Conservation (phyloP, 2,113 vertebrate genomes). For the Conger conger region DNA sequence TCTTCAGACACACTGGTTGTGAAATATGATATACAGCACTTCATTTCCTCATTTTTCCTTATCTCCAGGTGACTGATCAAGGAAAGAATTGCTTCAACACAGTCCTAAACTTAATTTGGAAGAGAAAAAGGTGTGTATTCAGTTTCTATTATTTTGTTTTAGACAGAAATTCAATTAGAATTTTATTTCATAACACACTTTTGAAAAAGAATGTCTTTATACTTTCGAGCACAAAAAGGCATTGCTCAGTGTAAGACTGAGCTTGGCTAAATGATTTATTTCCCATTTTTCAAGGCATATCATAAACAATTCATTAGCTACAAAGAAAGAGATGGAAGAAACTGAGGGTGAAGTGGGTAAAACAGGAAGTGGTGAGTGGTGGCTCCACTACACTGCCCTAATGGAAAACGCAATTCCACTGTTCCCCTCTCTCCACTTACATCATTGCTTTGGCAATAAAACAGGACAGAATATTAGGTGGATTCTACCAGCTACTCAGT, state of each 20-base stretch:
- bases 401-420: not conserved
- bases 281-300: conserved; percentile 5
- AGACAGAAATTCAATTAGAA: not conserved
- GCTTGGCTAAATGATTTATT: conserved; percentile 7
- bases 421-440: not conserved
- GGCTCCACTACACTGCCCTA: not conserved
- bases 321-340: not conserved
- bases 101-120: not conserved
- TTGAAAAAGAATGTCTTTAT: not conserved
- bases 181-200: not conserved
- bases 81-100: not conserved
- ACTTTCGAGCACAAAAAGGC: not conserved
- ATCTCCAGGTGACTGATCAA: not conserved
- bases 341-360: not conserved
- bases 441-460: not conserved
- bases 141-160: not conserved
- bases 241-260: not conserved
- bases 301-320: conserved; percentile 7
- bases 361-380: conserved; percentile 19
- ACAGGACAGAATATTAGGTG: not conserved
- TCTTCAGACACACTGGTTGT: not conserved
- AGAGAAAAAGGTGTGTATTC: not conserved
- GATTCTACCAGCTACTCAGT: not conserved
- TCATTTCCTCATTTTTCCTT: not conserved
- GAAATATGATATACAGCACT: not conserved